phyloP scores from a whole-genome alignment of 2,888 invertebrate genomes.

The Zygaena filipendulae region DNA sequence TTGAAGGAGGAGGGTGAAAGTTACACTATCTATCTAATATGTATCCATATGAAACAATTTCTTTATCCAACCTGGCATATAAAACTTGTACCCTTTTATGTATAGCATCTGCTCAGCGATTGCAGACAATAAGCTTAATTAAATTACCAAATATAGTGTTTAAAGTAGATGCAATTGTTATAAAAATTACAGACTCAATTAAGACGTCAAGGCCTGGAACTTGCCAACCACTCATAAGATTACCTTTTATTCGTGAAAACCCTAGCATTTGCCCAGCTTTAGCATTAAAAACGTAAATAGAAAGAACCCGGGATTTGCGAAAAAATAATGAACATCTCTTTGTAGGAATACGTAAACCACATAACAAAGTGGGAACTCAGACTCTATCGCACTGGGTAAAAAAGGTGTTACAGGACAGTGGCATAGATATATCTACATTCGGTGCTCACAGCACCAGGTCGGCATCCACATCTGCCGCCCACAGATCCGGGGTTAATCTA shows the following conservation, averaged over 20 bases:
- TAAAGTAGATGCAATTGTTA: constrained; percentile 3
- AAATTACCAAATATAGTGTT: constrained; percentile 15
- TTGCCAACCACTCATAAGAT: constrained; percentile 11
- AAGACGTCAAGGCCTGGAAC: constrained; percentile 13
- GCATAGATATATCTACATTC: constrained; percentile 6
- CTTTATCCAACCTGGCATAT: not conserved
- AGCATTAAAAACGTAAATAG: constrained; percentile 9
- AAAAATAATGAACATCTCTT: constrained; percentile 7
- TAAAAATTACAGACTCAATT: constrained; percentile 13
- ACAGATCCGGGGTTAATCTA: constrained; percentile 9
- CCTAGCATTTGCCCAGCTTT: constrained; percentile 15
- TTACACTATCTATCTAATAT: not conserved
- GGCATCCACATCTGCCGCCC: constrained; percentile 7
- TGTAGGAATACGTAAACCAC: constrained; percentile 8
- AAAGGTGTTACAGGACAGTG: constrained; percentile 7
- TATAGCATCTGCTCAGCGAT: constrained; percentile 14
- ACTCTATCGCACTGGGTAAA: not conserved
- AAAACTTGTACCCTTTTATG: constrained; percentile 6
- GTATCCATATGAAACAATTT: not conserved
- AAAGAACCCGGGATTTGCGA: constrained; percentile 6
- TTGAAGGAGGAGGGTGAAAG: too few relatives aligned
- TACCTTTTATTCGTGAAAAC: constrained; percentile 14
- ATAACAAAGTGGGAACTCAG: not conserved
- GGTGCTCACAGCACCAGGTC: constrained; percentile 8
- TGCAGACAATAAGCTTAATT: constrained; percentile 17